Base-by-base conservation (phyloP, 2,888 invertebrate species). In the Caenorhabditis macrosperma region DNA sequence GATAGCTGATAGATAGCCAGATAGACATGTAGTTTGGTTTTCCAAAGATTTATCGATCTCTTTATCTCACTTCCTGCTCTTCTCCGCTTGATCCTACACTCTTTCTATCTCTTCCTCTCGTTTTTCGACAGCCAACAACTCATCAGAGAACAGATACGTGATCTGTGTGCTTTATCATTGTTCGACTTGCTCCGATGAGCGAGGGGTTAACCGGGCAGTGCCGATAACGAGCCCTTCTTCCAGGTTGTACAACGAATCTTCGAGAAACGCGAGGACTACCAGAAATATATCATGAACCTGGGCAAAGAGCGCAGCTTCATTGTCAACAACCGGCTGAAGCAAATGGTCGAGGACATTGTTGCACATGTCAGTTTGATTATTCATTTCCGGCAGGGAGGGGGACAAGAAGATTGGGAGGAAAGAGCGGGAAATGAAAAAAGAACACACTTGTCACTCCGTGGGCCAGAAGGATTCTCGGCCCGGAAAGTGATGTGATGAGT, bases 261-360 rank as follows among this genome's bases (percentile, higher is more conserved):
- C 79, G 89, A 90, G 66, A 90, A 90, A 81, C 84, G 90, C 7
- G 80, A 82, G 17, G 90, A 90, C 72, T 87, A 86, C 71, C 86
- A 87, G 57, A 82, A 75, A 44, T 89, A 86, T 59, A 84, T 87
- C 44, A 82, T 87, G 63, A 60, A 69, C 2, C 41, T 90, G 66
- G 89, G 89, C 54, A 86, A 85, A 67, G 88, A 89, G 46, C 71
- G 83, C 22, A 87, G 88, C 67, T 76, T 63, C 15, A 82, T 78
- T 35, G 83, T 89, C 63, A 88, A 87, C 44, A 75, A 75, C 33
- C 80, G 76, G 7, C 80, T 90, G 76, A 87, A 86, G 55, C 83
- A 86, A 20, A 83, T 89, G 22, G 74, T 90, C 17, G 89, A 89
- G 60, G 82, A 84, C n/a, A 86, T 89, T 54, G 87, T 90, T 15